Evolutionary conservation across 1,140 invertebrate species (phyloP), one percentile per base, ranked within the genome.

Genomic region (Cyclina sinensis): DNA sequence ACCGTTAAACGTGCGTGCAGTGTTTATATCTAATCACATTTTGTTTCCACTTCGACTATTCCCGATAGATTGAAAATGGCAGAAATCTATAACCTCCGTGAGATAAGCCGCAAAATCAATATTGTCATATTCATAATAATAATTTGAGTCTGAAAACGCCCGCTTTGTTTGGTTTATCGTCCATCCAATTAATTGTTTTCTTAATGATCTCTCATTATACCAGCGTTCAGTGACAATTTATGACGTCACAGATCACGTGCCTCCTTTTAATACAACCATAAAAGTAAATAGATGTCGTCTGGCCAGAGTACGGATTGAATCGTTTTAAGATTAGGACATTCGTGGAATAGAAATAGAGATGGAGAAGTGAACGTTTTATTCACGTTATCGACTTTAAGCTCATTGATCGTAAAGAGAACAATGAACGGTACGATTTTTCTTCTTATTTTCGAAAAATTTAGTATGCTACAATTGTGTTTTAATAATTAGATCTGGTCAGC

Each of bases 161-260:
- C 84, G 51, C 43, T 74, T 78, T 78, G 74, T 76, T 78, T 43
- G 51, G 35, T 86, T 78, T 78, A 68, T 86, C 70, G 54, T 78
- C 51, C 84, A 78, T 78, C 74, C 84, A 86, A 86, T 86, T 86
- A 86, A 78, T 76, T 78, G 84, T 78, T 76, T 54, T 86, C 74
- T 65, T 86, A 86, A 86, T 78, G 84, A 86, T 78, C n/a, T 37
- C 65, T 74, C 84, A 86, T 86, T 86, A 76, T 76, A 4, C 74
- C 32, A 62, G 48, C 70, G 39, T 65, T 86, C 73, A 73, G 74
- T 74, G 73, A 86, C 84, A 86, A 86, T 43, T 46, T 32, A 70
- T 86, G 84, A 86, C 84, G 84, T 86, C 84, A 86, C 84, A 30
- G 48, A n/a, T 86, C 84, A 86, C 84, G 84, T 86, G 84, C 37